Evolutionary conservation across 2,113 vertebrate species (phyloP).

Genomic region (Ellobius talpinus): DNA sequence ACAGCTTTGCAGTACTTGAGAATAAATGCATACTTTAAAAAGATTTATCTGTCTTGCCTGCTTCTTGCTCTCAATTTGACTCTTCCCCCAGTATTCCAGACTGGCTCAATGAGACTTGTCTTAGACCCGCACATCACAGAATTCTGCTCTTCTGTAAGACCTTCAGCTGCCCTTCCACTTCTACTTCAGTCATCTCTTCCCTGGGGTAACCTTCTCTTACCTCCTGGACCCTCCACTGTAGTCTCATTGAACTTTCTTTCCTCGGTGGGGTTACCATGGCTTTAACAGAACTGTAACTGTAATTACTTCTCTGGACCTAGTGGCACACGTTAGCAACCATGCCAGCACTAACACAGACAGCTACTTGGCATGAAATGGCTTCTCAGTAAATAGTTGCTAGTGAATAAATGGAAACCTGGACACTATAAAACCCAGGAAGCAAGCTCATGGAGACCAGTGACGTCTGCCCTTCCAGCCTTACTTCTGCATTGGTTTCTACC

Average conservation of each 20-base stretch:
- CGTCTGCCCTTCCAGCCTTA: too few relatives aligned
- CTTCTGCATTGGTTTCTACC: neutral
- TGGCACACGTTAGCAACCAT: neutral
- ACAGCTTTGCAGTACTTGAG: neutral
- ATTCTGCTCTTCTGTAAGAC: neutral
- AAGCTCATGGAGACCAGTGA: neutral
- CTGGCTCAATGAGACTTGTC: neutral
- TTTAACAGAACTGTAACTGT: neutral
- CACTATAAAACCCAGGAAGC: neutral
- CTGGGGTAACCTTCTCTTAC: neutral
- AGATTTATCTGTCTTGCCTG: neutral
- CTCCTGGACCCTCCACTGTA: neutral
- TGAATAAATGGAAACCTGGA: neutral
- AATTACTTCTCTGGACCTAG: neutral
- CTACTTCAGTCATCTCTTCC: neutral
- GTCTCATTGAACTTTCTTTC: neutral
- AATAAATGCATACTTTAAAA: neutral
- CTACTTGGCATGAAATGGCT: neutral
- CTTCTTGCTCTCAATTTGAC: neutral
- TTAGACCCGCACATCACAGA: neutral
- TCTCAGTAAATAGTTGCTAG: conserved; percentile 18
- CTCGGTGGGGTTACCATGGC: neutral
- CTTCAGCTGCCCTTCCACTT: neutral
- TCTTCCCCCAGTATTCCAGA: neutral
- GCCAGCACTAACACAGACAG: neutral